These are phyloP conservation scores for Plodia interpunctella DNA, from an alignment of 1,140 invertebrate species.

Conservation along the genomic window DNA sequence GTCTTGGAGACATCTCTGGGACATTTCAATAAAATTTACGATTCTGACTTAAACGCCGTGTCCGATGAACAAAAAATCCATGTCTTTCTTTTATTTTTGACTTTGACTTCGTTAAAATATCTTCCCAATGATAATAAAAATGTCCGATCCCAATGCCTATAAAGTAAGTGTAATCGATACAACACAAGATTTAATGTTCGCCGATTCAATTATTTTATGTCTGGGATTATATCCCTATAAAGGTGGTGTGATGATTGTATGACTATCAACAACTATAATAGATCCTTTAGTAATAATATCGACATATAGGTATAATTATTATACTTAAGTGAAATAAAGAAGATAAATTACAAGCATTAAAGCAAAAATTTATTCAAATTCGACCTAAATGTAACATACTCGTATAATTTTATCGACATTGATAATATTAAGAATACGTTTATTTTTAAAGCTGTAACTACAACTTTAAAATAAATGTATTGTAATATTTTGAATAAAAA, in stretches of 20 bases:
- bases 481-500: too few relatives aligned
- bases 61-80: conserved; percentile 69
- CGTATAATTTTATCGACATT: too few relatives aligned
- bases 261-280: background rate
- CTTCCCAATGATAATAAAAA: conserved; percentile 62
- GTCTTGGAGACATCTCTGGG: conserved; percentile 61
- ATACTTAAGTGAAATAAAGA: too few relatives aligned
- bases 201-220: background rate
- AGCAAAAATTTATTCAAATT: too few relatives aligned
- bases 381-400: too few relatives aligned
- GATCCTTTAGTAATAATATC: background rate
- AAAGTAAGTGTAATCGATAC: conserved; percentile 53
- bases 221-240: background rate
- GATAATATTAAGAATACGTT: too few relatives aligned
- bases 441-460: too few relatives aligned
- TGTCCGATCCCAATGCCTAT: conserved; percentile 51
- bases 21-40: conserved; percentile 77
- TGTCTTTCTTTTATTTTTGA: conserved; percentile 68
- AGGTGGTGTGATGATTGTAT: background rate
- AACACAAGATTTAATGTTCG: conserved; percentile 1
- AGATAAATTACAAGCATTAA: too few relatives aligned
- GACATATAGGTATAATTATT: background rate
- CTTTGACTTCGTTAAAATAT: conserved; percentile 72
- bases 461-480: too few relatives aligned
- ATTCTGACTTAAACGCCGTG: conserved; percentile 72